Evolutionary conservation across 2,797 vertebrate genomes (phyloP), one percentile per base, ranked within the genome.

Genomic region (Fratercula arctica): DNA sequence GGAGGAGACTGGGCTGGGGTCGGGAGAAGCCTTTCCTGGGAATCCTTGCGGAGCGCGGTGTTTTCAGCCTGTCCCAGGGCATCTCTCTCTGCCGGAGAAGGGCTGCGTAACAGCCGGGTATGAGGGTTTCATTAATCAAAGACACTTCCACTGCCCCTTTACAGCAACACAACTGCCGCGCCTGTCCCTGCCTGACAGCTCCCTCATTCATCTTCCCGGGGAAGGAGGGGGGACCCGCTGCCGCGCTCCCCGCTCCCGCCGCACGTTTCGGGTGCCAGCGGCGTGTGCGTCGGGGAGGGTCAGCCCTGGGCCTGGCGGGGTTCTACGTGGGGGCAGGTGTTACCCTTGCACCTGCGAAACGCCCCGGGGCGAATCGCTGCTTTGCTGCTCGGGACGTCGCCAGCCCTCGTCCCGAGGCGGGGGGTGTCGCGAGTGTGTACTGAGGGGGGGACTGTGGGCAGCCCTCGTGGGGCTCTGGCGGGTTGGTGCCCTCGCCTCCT

Each of bases 61-160:
- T 59, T 89, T 59, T 64, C 82, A 64, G 87, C 59, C 98, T 97
- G 97, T 99, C 98, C 59, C 92, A 97, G 98, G 97, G 97, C 98
- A 98, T 98, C 98, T 98, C 96, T 98, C 98, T 98, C 98, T 97
- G 98, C 98, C 85, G 95, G 95, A 92, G 96, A 96, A 98, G 97
- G 98, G 95, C 97, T 98, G 98, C 96, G 97, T 98, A 99, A 98
- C 98, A 98, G 98, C 98, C 97, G 61, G 86, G 97, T 96, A 84
- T 98, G 98, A 98, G 97, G 97, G 98, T 98, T 98, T 98, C 98
- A 99, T 99, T 99, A 98, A 99, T 99, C 99, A 99, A 98, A 99
- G 99, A 98, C 99, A 98, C 98, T 99, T 99, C 98, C 98, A 98
- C 98, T 99, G 99, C 99, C 99, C 99, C 98, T 98, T 99, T 99